phyloP scores from a whole-genome alignment of 2,888 invertebrate species.

The Calameuta pallipes region DNA sequence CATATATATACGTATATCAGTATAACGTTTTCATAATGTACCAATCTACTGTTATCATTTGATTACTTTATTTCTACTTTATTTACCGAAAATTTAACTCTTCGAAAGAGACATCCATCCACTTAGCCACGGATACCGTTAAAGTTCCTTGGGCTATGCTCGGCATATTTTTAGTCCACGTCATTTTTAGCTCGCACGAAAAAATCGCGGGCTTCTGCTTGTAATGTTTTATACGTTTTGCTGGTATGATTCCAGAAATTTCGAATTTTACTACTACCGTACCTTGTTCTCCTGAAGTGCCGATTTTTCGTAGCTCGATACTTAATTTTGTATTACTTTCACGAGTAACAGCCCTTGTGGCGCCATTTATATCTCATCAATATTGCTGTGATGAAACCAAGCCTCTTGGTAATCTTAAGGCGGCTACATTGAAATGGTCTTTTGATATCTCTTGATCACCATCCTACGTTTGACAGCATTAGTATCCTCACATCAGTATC shows the following conservation, averaged over 20 bases:
- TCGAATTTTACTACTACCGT: neutral
- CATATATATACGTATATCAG: neutral
- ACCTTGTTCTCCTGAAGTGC: neutral
- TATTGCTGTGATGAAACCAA: too few relatives aligned
- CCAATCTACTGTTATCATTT: neutral
- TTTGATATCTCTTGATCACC: too few relatives aligned
- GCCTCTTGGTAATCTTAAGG: too few relatives aligned
- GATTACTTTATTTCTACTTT: neutral
- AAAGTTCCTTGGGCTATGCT: slow-evolving; percentile 42
- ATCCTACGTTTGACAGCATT: neutral
- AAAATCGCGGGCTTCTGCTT: slow-evolving; percentile 41
- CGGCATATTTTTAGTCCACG: slow-evolving; percentile 54
- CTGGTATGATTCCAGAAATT: neutral
- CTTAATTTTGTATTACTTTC: neutral
- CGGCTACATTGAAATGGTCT: too few relatives aligned
- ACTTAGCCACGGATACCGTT: slow-evolving; percentile 13
- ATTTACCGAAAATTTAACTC: neutral
- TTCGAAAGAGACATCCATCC: neutral
- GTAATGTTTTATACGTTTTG: slow-evolving; percentile 8
- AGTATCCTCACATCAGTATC: neutral
- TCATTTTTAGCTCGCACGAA: slow-evolving; percentile 51
- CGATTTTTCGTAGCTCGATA: neutral
- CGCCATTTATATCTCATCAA: too few relatives aligned
- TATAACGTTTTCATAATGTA: neutral
- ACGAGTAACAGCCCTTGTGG: too few relatives aligned